A percentile compares a stretch with the other conserved stretches of the same genome.
phyloP scores from a whole-genome alignment of 2,113 vertebrate species.

The Pangasianodon gigas region DNA sequence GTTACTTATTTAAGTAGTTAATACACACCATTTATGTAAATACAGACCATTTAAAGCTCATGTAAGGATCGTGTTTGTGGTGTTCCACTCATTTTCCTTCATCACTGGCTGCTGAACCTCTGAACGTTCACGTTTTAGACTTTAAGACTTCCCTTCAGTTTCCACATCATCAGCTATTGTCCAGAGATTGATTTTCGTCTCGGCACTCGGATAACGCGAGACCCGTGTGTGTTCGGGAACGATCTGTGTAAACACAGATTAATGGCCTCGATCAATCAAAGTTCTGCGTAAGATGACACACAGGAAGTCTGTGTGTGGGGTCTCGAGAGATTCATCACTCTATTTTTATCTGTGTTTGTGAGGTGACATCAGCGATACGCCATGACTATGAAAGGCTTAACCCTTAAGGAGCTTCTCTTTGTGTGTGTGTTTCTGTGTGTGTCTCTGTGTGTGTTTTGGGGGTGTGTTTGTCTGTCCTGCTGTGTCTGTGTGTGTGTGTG shows the following conservation, averaged over 20 bases:
- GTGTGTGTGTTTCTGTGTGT: conserved; percentile 29
- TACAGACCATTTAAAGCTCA: background rate
- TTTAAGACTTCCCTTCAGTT: background rate
- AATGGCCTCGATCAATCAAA: conserved; percentile 32
- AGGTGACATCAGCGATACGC: conserved; percentile 30
- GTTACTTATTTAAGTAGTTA: background rate
- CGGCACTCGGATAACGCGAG: background rate
- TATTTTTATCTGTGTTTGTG: conserved; percentile 8
- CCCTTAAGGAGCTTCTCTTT: conserved; percentile 5
- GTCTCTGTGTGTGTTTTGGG: background rate
- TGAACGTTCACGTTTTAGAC: background rate
- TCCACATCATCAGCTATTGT: conserved; percentile 4
- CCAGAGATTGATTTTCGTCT: conserved; percentile 1
- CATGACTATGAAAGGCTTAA: background rate
- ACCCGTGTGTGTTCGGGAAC: conserved; percentile 35
- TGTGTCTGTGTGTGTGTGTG: background rate
- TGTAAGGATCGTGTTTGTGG: background rate
- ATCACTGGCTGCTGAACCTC: background rate
- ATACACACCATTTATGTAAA: background rate
- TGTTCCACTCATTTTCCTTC: background rate
- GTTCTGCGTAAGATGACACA: conserved; percentile 20
- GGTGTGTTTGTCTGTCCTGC: background rate
- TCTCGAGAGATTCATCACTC: background rate
- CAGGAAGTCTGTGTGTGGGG: conserved; percentile 14
- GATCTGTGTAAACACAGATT: conserved; percentile 31